Evolutionary conservation across 1,140 invertebrate genomes (phyloP).

Genomic region (Drosophila ercepeae): DNA sequence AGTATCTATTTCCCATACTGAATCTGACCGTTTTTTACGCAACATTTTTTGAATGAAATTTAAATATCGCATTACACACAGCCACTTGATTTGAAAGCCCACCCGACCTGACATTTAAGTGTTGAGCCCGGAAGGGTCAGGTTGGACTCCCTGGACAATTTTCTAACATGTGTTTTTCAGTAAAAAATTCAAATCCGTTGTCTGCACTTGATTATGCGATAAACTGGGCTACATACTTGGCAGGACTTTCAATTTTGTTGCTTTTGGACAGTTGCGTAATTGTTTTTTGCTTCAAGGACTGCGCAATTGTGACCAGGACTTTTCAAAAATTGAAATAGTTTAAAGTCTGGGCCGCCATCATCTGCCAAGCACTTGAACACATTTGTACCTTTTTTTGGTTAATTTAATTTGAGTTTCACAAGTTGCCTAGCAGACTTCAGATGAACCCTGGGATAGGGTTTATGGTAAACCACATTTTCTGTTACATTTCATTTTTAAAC

Average conservation of each 20-base stretch:
- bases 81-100: constrained; percentile 73
- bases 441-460: neutral
- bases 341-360: neutral
- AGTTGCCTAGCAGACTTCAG: neutral
- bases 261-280: constrained; percentile 70
- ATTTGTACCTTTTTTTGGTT: constrained; percentile 16
- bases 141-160: constrained; percentile 64
- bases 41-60: constrained; percentile 50
- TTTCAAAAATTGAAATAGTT: neutral
- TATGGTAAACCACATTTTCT: neutral
- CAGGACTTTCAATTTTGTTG: constrained; percentile 22
- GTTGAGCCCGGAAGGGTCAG: constrained; percentile 42
- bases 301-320: constrained; percentile 5
- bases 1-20: constrained; percentile 29
- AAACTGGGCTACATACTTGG: constrained; percentile 38
- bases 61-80: constrained; percentile 80
- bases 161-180: constrained; percentile 73
- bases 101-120: constrained; percentile 56
- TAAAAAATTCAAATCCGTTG: constrained; percentile 75
- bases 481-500: neutral
- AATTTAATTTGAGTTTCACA: neutral
- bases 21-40: constrained; percentile 49
- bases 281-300: constrained; percentile 45
- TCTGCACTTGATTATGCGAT: constrained; percentile 66
- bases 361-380: constrained; percentile 28